Evolutionary conservation across 2,113 vertebrate genomes (phyloP).

Genomic region (Apus apus): DNA sequence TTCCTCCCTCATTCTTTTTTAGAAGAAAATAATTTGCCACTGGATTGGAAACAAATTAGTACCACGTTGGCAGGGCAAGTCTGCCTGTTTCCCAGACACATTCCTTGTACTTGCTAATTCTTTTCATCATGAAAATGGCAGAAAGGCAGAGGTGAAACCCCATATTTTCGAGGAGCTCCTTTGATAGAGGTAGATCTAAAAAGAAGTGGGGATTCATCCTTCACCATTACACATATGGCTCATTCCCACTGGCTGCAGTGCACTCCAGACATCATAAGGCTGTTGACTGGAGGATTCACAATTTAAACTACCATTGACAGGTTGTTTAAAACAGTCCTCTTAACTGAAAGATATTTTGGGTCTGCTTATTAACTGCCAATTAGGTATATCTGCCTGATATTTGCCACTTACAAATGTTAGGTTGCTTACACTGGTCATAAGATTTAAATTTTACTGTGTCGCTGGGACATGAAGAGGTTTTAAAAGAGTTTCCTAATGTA

Average conservation of each 20-base stretch:
- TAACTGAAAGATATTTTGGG: background rate
- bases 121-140: slow-evolving; percentile 77
- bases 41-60: slow-evolving; percentile 71
- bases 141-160: slow-evolving; percentile 71
- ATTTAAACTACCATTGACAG: background rate
- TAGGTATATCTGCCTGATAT: background rate
- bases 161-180: slow-evolving; percentile 54
- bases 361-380: background rate
- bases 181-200: slow-evolving; percentile 30
- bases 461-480: background rate
- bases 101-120: slow-evolving; percentile 66
- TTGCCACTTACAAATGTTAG: background rate
- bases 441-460: background rate
- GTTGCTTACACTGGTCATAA: background rate
- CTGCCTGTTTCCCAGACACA: slow-evolving; percentile 68
- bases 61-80: slow-evolving; percentile 46
- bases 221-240: background rate
- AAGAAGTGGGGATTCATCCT: slow-evolving; percentile 2
- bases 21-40: slow-evolving; percentile 73
- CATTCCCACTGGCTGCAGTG: background rate
- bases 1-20: background rate
- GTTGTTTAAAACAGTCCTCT: background rate
- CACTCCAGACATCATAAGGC: background rate
- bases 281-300: background rate
- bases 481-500: background rate